Conservation (phyloP, 1,140 invertebrate species). For the Aphidius ervi region DNA sequence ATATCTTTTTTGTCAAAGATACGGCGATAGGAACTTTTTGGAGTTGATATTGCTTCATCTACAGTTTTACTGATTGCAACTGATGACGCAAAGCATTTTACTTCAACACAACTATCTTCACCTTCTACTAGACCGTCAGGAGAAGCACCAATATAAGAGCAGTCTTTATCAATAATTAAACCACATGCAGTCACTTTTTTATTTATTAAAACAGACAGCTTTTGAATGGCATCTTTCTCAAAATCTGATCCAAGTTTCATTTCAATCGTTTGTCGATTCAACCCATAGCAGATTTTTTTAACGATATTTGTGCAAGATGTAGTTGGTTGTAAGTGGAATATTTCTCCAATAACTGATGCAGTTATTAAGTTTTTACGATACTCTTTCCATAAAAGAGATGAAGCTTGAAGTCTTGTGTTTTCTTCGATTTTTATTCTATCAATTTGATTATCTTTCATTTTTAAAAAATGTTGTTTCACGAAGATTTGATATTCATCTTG, state of each 20-base stretch:
- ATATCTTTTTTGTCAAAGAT: constrained; percentile 21
- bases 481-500: constrained; percentile 6
- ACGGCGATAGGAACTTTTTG: constrained; percentile 13
- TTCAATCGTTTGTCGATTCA: background rate
- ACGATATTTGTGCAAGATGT: constrained; percentile 12
- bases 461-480: constrained; percentile 9
- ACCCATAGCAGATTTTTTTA: background rate
- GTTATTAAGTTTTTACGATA: constrained; percentile 4
- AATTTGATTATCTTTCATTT: constrained; percentile 16
- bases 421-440: constrained; percentile 24
- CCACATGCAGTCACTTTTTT: constrained; percentile 32
- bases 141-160: constrained; percentile 27
- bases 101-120: constrained; percentile 20
- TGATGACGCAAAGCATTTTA: constrained; percentile 18
- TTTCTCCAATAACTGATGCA: constrained; percentile 7
- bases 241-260: background rate
- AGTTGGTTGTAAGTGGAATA: background rate
- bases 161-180: constrained; percentile 28
- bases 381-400: too few relatives aligned
- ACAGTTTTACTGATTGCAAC: constrained; percentile 1
- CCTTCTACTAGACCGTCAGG: constrained; percentile 17
- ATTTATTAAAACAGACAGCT: background rate
- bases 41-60: constrained; percentile 1
- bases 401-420: too few relatives aligned
- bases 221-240: background rate